Percentiles rank a stretch among this genome's conserved stretches.
These are phyloP conservation scores for Pteropus alecto DNA, from an alignment of 2,113 vertebrate genomes.

Conservation along the genomic window DNA sequence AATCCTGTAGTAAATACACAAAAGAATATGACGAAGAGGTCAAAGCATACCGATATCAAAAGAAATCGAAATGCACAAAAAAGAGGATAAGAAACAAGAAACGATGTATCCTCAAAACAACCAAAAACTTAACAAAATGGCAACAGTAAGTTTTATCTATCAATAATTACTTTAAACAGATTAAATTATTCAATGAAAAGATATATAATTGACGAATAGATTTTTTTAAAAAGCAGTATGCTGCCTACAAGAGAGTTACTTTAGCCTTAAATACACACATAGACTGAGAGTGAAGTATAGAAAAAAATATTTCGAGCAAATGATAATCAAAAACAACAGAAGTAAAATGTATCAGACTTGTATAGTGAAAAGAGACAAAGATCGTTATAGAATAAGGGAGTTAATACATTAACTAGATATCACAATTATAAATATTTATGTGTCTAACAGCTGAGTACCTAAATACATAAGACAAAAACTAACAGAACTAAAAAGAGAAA, in stretches of 20 bases:
- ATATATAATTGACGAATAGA: neutral
- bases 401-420: neutral
- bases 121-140: neutral
- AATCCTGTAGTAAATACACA: neutral
- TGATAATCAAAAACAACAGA: neutral
- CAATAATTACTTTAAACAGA: neutral
- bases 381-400: neutral
- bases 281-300: neutral
- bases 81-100: neutral
- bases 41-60: neutral
- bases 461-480: no score
- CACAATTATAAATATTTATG: no score
- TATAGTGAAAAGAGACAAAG: neutral
- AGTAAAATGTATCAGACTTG: no score
- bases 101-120: neutral
- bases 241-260: neutral
- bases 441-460: no score
- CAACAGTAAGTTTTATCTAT: neutral
- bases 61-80: neutral
- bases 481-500: no score
- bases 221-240: no score
- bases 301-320: neutral
- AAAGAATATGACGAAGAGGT: neutral
- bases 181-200: neutral
- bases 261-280: neutral